Evolutionary conservation across 2,113 vertebrate species (phyloP), one percentile per base, ranked within the genome.

Genomic region (Globicephala melas): DNA sequence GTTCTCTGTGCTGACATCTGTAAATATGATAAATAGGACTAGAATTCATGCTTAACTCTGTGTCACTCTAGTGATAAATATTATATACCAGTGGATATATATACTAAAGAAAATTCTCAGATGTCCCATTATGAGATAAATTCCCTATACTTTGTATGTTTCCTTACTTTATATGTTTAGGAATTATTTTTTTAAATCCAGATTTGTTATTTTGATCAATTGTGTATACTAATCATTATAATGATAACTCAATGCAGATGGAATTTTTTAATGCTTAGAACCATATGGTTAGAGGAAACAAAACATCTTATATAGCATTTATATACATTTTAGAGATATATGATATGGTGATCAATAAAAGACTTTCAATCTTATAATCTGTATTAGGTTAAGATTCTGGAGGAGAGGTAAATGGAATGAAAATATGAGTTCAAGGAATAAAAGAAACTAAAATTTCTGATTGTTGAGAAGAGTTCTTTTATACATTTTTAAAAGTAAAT

Each of bases 51-150:
- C 31, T 92, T 73, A 92, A 63, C 4, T 21, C 65, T 71, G 5
- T 73, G 55, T 63, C 36, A 92, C 38, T 87, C n/a, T n/a, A 87
- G 89, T 44, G 86, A 87, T 92, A 92, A 95, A 88, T 88, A 58
- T 58, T 77, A 58, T 31, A 81, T 81, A 5, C 41, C 65, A 87
- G 70, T 31, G 23, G n/a, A 31, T 47, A 55, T 4, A 55, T 58
- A 36, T 71, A 62, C 14, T 62, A 47, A n/a, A 93, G 31, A 81
- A 81, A 92, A 74, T 58, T 58, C 20, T 65, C 36, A 82, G 53
- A 31, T 67, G 88, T 18, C 67, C 81, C 67, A 74, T 70, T 47
- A 85, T 65, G 28, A 87, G 31, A 81, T 87, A 67, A 38, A 47
- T 44, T 95, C 74, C 67, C 47, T 47, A 20, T 88, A 58, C 88